A percentile compares a stretch with the other conserved stretches of the same genome.
Conservation (phyloP, 2,888 invertebrate species). For the Dermolepida albohirtum region DNA sequence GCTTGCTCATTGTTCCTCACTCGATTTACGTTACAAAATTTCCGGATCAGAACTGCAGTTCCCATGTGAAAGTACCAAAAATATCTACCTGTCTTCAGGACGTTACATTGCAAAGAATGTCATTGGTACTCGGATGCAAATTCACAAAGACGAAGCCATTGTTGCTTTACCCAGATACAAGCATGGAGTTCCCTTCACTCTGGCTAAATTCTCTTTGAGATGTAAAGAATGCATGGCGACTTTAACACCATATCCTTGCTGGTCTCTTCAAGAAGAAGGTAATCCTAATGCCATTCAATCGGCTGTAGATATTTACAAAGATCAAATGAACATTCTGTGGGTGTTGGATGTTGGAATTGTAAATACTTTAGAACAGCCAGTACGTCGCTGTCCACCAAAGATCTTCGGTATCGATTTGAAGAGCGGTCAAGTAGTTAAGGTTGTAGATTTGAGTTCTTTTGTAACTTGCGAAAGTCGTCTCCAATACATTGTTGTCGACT, state of each 20-base stretch:
- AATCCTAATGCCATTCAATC: constrained; percentile 78
- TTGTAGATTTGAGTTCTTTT: constrained; percentile 68
- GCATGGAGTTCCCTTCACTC: constrained; percentile 72
- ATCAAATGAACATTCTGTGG: constrained; percentile 72
- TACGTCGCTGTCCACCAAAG: constrained; percentile 71
- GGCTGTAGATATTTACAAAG: constrained; percentile 74
- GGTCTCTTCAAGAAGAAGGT: constrained; percentile 78
- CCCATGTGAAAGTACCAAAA: constrained; percentile 71
- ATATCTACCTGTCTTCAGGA: constrained; percentile 70
- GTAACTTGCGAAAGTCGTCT: constrained; percentile 68
- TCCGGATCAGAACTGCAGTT: constrained; percentile 66
- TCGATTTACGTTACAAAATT: constrained; percentile 61
- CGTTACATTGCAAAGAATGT: constrained; percentile 71
- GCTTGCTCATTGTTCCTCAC: constrained; percentile 49
- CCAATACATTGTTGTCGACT: constrained; percentile 72
- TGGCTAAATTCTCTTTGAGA: constrained; percentile 69
- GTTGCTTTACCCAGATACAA: constrained; percentile 73
- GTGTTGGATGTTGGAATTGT: constrained; percentile 72
- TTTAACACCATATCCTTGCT: constrained; percentile 74
- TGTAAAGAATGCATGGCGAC: constrained; percentile 66
- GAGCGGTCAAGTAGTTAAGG: constrained; percentile 71
- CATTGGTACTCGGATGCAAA: constrained; percentile 72
- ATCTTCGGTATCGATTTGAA: constrained; percentile 71
- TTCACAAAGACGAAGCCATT: constrained; percentile 70
- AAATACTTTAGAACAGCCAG: constrained; percentile 70